These are phyloP conservation scores for Olivierus martensii DNA, from an alignment of 1,140 invertebrate genomes.

Conservation along the genomic window DNA sequence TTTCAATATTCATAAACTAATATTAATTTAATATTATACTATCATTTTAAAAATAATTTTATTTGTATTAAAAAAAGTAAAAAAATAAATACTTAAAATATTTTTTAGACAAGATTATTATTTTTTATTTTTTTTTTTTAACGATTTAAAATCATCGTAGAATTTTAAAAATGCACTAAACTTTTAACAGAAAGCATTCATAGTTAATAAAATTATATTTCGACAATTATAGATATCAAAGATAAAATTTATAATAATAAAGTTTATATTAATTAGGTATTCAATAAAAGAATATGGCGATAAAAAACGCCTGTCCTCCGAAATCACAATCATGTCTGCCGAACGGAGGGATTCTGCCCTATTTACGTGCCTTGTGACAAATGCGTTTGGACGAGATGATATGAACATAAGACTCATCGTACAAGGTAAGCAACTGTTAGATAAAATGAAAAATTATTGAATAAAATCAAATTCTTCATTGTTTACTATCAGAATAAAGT, in stretches of 20 bases:
- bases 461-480: not conserved
- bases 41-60: too few species aligned
- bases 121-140: too few species aligned
- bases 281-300: constrained; percentile 14
- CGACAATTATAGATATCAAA: not conserved
- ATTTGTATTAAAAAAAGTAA: too few species aligned
- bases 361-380: constrained; percentile 33
- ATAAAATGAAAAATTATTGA: not conserved
- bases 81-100: too few species aligned
- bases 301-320: constrained; percentile 19
- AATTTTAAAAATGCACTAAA: too few species aligned
- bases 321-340: constrained; percentile 28
- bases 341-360: constrained; percentile 32
- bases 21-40: too few species aligned
- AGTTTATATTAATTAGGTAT: constrained; percentile 8
- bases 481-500: not conserved
- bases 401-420: constrained; percentile 33
- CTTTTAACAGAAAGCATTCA: not conserved
- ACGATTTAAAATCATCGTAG: too few species aligned
- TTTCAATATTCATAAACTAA: too few species aligned
- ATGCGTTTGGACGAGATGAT: constrained; percentile 39
- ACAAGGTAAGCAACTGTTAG: constrained; percentile 31
- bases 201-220: not conserved
- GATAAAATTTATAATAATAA: not conserved
- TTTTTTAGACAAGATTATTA: too few species aligned